Evolutionary conservation across 2,113 vertebrate species (phyloP), one percentile per base, ranked within the genome.

Genomic region (Sardina pilchardus): DNA sequence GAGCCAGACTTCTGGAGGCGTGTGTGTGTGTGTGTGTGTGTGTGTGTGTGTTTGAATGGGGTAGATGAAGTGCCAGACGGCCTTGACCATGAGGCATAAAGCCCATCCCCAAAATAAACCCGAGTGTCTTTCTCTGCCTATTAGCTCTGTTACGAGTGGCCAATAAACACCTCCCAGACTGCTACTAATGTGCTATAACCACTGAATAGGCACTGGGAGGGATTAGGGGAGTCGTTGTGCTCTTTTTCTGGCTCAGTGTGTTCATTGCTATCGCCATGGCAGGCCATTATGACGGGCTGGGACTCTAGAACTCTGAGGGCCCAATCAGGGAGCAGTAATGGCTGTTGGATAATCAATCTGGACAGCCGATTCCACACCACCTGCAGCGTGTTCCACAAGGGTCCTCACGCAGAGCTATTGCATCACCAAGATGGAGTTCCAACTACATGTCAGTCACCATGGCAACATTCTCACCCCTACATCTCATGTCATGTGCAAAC

Each of bases 361-460:
- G 63, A 16, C 19, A 1, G 85, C 19, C 34, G 2, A 12, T 42
- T 19, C 17, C 12, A 10, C 36, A 59, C 21, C 36, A 59, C 21
- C 84, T 83, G 84, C 86, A 53, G 87, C 2, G 82, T 86, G 87
- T 84, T 19, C 9, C 84, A 82, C 85, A 6, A 6, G 82, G 75
- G 39, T 50, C 82, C 4, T 26, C 83, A 44, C 90, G 86, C 87
- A 26, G 47, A 86, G 86, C 85, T 85, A 85, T 88, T 83, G 90
- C 90, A 88, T 88, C 91, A 90, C 91, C 89, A 85, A 88, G 83
- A 86, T 42, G 85, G 90, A 81, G 92, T 89, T 90, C 59, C 26
- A 67, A 9, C 17, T 5, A 67, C 10, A 10, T n/a, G n/a, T 67
- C n/a, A 67, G n/a, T 67, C n/a, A 67, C 59, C 21, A 17, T 53